These are phyloP conservation scores for Serinus canaria DNA, from an alignment of 2,113 vertebrate genomes.

Conservation along the genomic window DNA sequence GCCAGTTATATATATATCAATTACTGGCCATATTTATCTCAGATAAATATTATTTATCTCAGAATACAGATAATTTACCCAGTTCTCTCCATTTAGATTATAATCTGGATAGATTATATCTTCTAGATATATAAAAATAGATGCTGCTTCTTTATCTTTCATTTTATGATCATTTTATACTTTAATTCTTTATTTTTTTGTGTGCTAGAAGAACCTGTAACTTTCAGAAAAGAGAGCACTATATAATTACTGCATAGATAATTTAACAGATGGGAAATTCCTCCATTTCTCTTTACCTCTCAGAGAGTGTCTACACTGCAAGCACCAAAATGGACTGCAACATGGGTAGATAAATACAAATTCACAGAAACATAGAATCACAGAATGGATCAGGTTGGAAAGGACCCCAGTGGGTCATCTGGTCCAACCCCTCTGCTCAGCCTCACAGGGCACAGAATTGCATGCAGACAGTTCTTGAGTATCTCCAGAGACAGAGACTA, in stretches of 20 bases:
- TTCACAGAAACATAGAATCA: not conserved
- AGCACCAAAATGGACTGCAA: not conserved
- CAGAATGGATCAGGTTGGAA: not conserved
- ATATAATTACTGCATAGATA: not conserved
- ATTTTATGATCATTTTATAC: not conserved
- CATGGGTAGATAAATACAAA: not conserved
- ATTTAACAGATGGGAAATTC: not conserved
- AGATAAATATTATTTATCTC: not conserved
- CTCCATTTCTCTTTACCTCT: not conserved
- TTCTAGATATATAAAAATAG: not conserved
- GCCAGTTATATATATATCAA: not conserved
- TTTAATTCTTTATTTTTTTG: not conserved
- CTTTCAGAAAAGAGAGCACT: not conserved
- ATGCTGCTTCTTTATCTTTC: not conserved
- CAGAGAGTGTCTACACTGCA: fast-evolving
- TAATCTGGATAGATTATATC: not conserved
- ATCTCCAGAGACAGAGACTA: not conserved
- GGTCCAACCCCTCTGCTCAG: not conserved
- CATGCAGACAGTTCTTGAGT: not conserved
- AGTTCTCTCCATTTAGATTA: not conserved
- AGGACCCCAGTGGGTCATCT: not conserved
- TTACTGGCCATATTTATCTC: not conserved
- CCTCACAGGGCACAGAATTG: not conserved
- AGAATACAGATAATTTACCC: not conserved
- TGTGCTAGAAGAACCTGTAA: not conserved